Evolutionary conservation across 2,113 vertebrate species (phyloP).

Genomic region (Microtus richardsoni): DNA sequence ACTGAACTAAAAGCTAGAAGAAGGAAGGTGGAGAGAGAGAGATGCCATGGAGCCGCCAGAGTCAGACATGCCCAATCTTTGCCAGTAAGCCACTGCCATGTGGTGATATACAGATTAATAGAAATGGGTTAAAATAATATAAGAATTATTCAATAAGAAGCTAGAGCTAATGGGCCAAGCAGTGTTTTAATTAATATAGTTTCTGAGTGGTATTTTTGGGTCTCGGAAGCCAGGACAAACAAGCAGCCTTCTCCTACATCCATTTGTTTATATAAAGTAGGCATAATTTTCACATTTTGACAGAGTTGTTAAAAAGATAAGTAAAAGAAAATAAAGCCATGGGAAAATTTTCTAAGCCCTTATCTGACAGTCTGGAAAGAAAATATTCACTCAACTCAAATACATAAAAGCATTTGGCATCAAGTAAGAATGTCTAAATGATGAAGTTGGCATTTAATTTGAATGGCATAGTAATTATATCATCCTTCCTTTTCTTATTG

Average conservation of each 20-base stretch:
- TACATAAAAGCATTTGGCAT: not conserved
- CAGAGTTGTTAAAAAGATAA: not conserved
- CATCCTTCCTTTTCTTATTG: not conserved
- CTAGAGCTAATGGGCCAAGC: too few relatives aligned
- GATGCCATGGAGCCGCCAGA: too few relatives aligned
- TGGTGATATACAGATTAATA: too few relatives aligned
- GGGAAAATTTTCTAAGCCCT: not conserved
- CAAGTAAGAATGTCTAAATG: not conserved
- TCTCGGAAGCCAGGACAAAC: too few relatives aligned
- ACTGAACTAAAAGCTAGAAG: too few relatives aligned
- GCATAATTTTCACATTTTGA: not conserved
- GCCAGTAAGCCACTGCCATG: too few relatives aligned
- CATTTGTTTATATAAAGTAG: not conserved
- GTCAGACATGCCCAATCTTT: too few relatives aligned
- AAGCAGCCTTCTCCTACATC: not conserved
- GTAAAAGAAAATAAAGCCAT: not conserved
- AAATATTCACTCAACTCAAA: not conserved
- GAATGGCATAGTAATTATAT: constrained; percentile 35
- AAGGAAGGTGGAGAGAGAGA: too few relatives aligned
- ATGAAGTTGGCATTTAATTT: not conserved
- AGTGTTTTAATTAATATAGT: too few relatives aligned
- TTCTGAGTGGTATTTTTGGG: too few relatives aligned
- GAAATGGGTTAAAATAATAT: too few relatives aligned
- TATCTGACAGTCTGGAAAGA: not conserved
- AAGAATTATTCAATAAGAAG: too few relatives aligned